Evolutionary conservation across 2,113 vertebrate genomes (phyloP).

Genomic region (Petrocephalus microphthalmus): DNA sequence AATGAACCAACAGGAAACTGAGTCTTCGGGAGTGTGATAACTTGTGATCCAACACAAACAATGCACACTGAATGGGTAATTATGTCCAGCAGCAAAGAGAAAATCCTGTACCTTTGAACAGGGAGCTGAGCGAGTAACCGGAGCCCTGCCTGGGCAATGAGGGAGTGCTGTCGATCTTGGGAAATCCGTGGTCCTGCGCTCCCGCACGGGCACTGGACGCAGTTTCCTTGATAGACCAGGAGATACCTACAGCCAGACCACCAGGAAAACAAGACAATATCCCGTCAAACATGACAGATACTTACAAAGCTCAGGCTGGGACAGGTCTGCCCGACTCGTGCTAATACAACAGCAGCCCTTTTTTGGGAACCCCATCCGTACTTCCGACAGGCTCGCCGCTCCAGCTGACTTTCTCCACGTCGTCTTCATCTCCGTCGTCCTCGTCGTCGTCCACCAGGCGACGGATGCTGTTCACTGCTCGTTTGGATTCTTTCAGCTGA

Average conservation of each 20-base stretch:
- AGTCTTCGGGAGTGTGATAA: neutral
- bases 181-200: slow-evolving; percentile 57
- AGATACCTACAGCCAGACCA: slow-evolving; percentile 68
- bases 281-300: neutral
- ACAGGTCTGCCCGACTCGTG: neutral
- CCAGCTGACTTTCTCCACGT: slow-evolving; percentile 89
- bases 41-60: neutral
- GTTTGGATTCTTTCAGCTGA: slow-evolving; percentile 85
- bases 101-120: slow-evolving; percentile 80
- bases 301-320: neutral
- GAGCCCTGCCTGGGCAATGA: slow-evolving; percentile 69
- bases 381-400: slow-evolving; percentile 90
- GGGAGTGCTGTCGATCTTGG: slow-evolving; percentile 59
- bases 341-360: neutral
- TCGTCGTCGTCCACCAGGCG: slow-evolving; percentile 75
- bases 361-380: slow-evolving; percentile 54
- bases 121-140: slow-evolving; percentile 77
- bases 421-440: slow-evolving; percentile 53
- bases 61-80: neutral
- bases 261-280: neutral
- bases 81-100: neutral
- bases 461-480: slow-evolving; percentile 81
- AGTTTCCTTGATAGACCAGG: slow-evolving; percentile 90
- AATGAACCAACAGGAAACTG: neutral
- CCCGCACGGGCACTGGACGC: slow-evolving; percentile 60